Evolutionary conservation across 2,888 invertebrate species (phyloP).

Genomic region (Ophraella communa): DNA sequence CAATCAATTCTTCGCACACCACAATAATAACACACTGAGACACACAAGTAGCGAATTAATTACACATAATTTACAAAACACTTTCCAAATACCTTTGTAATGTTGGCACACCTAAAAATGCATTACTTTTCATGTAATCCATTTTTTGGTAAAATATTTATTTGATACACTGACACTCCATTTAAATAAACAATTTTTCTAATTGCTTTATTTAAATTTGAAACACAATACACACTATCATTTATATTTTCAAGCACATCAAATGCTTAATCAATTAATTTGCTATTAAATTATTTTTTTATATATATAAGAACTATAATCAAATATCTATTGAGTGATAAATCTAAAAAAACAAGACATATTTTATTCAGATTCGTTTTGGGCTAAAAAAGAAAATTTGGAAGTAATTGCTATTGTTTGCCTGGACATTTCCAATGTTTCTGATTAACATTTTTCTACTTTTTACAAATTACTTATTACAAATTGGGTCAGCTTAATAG

Average conservation of each 20-base stretch:
- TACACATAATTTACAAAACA: slow-evolving; percentile 47
- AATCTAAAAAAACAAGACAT: neutral
- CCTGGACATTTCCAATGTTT: too few relatives aligned
- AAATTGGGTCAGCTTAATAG: too few relatives aligned
- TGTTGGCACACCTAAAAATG: neutral
- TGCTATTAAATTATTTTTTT: slow-evolving; percentile 12
- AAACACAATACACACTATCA: neutral
- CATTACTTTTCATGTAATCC: neutral
- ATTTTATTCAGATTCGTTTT: too few relatives aligned
- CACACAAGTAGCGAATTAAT: slow-evolving; percentile 47
- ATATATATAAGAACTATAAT: slow-evolving; percentile 7
- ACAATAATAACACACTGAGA: slow-evolving; percentile 40
- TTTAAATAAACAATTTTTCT: neutral
- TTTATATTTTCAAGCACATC: slow-evolving; percentile 16
- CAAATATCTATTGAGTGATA: neutral
- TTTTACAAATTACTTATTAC: too few relatives aligned
- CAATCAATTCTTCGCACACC: slow-evolving; percentile 23
- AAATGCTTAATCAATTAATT: slow-evolving; percentile 19
- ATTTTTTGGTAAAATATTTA: neutral
- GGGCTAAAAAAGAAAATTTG: too few relatives aligned
- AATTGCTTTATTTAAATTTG: neutral
- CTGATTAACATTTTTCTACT: too few relatives aligned
- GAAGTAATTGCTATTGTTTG: too few relatives aligned
- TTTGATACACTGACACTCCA: neutral
- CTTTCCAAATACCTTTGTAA: slow-evolving; percentile 19